Evolutionary conservation across 2,888 invertebrate genomes (phyloP).

Genomic region (Ypsolopha scabrella): DNA sequence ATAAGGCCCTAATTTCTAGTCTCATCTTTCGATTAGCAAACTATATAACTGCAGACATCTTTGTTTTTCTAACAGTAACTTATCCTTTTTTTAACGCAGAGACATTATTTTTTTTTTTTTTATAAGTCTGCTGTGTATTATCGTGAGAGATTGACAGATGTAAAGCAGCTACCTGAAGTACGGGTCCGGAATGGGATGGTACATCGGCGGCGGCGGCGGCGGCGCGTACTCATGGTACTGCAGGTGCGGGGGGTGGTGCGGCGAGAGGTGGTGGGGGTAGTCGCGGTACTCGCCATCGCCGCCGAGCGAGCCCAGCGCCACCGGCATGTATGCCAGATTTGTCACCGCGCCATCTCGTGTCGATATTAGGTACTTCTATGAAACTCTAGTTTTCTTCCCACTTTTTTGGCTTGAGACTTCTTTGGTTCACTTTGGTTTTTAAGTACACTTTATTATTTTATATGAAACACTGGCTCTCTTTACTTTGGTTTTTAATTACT

Average conservation of each 20-base stretch:
- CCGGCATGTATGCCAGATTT: constrained; percentile 74
- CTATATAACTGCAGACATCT: no score
- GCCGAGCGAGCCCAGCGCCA: constrained; percentile 74
- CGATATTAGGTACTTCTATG: neutral
- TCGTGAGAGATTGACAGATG: no score
- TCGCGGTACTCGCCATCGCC: constrained; percentile 73
- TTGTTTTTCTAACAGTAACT: no score
- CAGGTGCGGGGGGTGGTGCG: constrained; percentile 50
- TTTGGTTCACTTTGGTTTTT: neutral
- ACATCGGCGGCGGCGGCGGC: constrained; percentile 63
- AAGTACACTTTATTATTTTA: neutral
- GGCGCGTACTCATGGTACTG: constrained; percentile 71
- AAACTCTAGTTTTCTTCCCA: neutral
- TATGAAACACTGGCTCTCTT: neutral
- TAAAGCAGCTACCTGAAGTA: constrained; percentile 44
- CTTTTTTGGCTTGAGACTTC: neutral
- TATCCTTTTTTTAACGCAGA: no score
- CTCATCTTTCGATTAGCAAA: no score
- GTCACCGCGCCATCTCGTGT: constrained; percentile 69
- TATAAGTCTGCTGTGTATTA: no score
- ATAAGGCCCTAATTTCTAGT: no score
- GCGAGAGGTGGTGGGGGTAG: constrained; percentile 61
- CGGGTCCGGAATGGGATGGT: constrained; percentile 55
- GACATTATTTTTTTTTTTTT: no score
- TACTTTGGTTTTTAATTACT: neutral